Percentiles rank a stretch among this genome's conserved stretches.
phyloP scores from a whole-genome alignment of 2,113 vertebrate genomes.

The Strigops habroptila region DNA sequence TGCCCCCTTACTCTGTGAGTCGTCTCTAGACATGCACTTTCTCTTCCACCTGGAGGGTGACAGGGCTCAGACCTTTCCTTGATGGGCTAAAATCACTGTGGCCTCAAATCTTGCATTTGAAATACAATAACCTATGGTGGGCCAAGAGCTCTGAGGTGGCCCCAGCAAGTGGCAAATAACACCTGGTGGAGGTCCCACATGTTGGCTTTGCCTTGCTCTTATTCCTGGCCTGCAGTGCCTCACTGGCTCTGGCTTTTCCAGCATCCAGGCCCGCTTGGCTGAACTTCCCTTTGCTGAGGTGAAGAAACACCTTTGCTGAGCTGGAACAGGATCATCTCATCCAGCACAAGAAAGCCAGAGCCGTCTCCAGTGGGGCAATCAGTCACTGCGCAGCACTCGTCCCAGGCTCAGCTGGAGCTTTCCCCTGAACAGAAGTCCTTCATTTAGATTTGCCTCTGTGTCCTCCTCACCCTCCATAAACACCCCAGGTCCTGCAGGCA shows the following conservation, averaged over 20 bases:
- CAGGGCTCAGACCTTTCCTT: not conserved
- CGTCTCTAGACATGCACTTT: not conserved
- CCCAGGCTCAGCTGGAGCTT: not conserved
- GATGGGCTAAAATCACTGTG: not conserved
- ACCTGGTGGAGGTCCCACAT: not conserved
- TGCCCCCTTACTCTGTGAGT: not conserved
- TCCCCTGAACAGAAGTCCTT: not conserved
- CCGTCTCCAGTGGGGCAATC: not conserved
- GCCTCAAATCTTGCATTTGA: not conserved
- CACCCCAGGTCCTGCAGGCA: not conserved
- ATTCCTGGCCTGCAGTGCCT: not conserved
- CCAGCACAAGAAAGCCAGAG: not conserved
- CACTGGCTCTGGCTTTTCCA: not conserved
- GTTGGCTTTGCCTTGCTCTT: not conserved
- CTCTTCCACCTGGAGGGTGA: not conserved
- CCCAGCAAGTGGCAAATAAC: not conserved
- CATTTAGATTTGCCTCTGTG: not conserved
- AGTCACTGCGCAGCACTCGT: not conserved
- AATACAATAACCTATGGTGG: not conserved
- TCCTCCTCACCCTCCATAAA: not conserved
- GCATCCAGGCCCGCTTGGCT: not conserved
- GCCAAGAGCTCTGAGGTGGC: not conserved
- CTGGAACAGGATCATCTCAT: not conserved
- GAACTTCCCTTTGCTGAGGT: not conserved
- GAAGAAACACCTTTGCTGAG: not conserved